Evolutionary conservation across 2,113 vertebrate genomes (phyloP), one percentile per base, ranked within the genome.

Genomic region (Gavialis gangeticus): DNA sequence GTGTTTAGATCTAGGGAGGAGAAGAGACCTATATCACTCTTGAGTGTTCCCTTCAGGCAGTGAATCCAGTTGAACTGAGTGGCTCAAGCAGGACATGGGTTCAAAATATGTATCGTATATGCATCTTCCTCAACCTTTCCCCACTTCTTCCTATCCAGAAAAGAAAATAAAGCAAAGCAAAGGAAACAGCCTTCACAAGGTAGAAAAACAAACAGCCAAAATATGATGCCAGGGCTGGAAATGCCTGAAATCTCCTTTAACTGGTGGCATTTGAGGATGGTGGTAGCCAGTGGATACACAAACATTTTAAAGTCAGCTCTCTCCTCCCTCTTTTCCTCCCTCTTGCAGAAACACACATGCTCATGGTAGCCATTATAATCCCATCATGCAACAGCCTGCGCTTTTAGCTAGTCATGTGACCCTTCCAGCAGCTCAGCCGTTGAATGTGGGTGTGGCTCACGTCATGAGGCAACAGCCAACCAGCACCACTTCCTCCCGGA

Each of bases 341-440:
- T 46, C 56, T 88, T 60, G 46, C 95, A 98, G 98, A 90, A 99
- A 99, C 97, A 98, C 99, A 4, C 99, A 99, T 19, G 98, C 99
- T 88, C 99, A 99, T 2, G 98, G 99, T 96, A 98, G 98, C 98
- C 99, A 99, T 97, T 99, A 99, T 82, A 99, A 99, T 97, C 98
- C 99, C 98, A 99, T 99, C 98, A 99, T 99, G 99, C 99, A 99
- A 98, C 99, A 99, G 98, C 99, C 99, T 2, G 97, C 99, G 12
- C 98, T 99, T 90, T 93, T 99, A 93, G 98, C 99, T 1, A 98
- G 99, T 96, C 99, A 99, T 0, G 98, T 99, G 97, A 98, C 99
- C 10, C 98, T 99, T 81, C 99, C 99, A 12, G 98, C 99, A 18
- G 98, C 99, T 88, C 99, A 99, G 97, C 99, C 99, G 12, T 98